Evolutionary conservation across 64 coral and sea anemone species (phyloP), one percentile per base, ranked within the genome.

Genomic region (Astreopora myriophthalma): DNA sequence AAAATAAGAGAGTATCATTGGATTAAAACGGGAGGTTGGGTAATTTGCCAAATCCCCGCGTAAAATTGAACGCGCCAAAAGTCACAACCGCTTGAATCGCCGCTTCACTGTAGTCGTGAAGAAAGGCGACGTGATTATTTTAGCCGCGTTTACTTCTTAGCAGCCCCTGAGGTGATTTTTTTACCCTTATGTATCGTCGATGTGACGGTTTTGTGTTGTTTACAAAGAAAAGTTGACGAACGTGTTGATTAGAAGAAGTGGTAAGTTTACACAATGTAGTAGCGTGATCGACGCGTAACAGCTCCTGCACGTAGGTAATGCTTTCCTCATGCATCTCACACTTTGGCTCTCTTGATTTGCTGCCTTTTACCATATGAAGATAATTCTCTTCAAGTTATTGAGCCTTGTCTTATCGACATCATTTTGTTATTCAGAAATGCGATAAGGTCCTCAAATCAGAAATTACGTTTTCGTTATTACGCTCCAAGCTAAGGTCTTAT

Each of bases 61-160:
- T 97, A 97, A 95, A 96, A 90, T 91, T 93, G 88, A 97, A 97
- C 95, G 95, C 95, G 95, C 95, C 95, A 97, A 97, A 96, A 86
- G 1, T 76, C 90, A 86, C 95, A 97, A 97, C 95, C 92, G 95
- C 91, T 96, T 74, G 63, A 30, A 76, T 64, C 52, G 86, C 79
- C 55, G 51, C 91, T 79, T 57, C 95, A 85, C 63, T 90, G 77
- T 34, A 34, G 48, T 63, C 5, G 32, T 33, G 25, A 64, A 83
- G 79, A 64, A 83, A 64, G 30, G 79, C 52, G 79, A 83, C 28
- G 52, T 64, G 57, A 83, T 64, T 22, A 83, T 65, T 65, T 49
- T 34, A 80, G 77, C n/a, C 34, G 33, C 19, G 24, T 63, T 83
- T 22, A 30, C 22, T 83, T 61, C 57, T 38, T 8, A 14, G 57